phyloP scores from a whole-genome alignment of 1,140 invertebrate genomes.

The Sminthurides bifidus region DNA sequence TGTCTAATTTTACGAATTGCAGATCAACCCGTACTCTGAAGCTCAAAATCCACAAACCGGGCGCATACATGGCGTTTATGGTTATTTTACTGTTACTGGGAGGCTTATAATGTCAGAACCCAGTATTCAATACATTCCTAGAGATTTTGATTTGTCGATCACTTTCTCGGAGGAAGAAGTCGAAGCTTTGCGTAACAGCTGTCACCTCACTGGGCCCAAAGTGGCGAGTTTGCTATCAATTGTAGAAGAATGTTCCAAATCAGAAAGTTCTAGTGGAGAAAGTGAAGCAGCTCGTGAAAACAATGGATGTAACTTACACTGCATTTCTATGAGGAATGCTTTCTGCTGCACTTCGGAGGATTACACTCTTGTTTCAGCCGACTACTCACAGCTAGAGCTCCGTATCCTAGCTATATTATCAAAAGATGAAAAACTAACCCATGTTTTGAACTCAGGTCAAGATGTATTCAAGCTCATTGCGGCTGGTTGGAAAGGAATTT shows the following conservation, averaged over 20 bases:
- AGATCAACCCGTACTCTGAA: not conserved
- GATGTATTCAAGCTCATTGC: slow-evolving; percentile 85
- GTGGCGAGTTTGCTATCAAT: slow-evolving; percentile 1
- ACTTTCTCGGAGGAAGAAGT: slow-evolving; percentile 11
- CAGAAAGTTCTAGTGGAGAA: not conserved
- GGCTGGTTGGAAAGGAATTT: slow-evolving; percentile 61
- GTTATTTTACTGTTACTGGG: slow-evolving; percentile 62
- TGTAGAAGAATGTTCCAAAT: not conserved
- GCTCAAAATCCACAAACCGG: slow-evolving; percentile 14
- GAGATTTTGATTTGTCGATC: slow-evolving; percentile 54
- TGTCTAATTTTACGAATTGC: too few relatives aligned
- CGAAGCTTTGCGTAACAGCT: slow-evolving; percentile 7
- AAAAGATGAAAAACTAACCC: slow-evolving; percentile 56
- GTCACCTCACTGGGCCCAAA: slow-evolving; percentile 18
- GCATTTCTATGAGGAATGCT: slow-evolving; percentile 42
- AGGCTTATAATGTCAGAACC: slow-evolving; percentile 84
- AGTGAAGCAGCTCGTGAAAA: not conserved
- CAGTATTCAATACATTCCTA: slow-evolving; percentile 82
- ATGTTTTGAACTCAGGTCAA: slow-evolving; percentile 55
- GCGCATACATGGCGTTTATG: slow-evolving; percentile 57
- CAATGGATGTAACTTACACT: not conserved
- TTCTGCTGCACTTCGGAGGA: slow-evolving; percentile 32
- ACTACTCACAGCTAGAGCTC: slow-evolving; percentile 93
- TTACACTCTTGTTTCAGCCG: slow-evolving; percentile 64
- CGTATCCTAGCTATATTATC: slow-evolving; percentile 84